Percentiles rank a stretch among this genome's conserved stretches.
Evolutionary conservation across 2,113 vertebrate genomes (phyloP).

Genomic region (Trematocara unimaculatum): DNA sequence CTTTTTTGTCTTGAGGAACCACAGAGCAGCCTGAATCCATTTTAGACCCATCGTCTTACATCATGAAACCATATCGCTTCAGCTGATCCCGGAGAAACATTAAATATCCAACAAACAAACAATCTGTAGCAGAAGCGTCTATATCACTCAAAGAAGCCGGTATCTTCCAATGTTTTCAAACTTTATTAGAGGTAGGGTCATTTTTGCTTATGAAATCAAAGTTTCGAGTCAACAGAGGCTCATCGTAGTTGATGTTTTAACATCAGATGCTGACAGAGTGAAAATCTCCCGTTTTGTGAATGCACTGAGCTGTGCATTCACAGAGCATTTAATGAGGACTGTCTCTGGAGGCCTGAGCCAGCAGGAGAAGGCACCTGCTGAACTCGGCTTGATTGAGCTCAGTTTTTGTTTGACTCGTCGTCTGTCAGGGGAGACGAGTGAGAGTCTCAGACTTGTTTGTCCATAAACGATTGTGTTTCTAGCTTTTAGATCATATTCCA

Average conservation of each 20-base stretch:
- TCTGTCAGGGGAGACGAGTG: neutral
- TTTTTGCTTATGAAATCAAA: neutral
- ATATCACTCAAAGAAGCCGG: neutral
- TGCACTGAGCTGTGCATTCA: neutral
- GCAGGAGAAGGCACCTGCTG: conserved; percentile 19
- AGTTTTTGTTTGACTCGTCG: neutral
- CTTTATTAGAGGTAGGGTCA: neutral
- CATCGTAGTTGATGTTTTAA: neutral
- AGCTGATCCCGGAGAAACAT: neutral
- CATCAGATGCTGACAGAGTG: neutral
- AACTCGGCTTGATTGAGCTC: conserved; percentile 34
- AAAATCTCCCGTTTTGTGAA: neutral
- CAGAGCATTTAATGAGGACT: neutral
- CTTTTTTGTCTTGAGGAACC: neutral
- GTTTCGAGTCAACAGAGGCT: neutral
- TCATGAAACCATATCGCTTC: neutral
- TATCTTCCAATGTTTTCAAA: neutral
- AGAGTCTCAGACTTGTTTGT: neutral
- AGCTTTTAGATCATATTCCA: neutral
- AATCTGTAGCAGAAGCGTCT: accelerated
- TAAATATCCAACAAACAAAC: neutral
- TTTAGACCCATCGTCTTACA: neutral
- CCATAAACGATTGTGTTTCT: neutral
- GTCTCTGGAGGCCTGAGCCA: conserved; percentile 29
- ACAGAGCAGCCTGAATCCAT: neutral